Evolutionary conservation across 2,797 vertebrate species (phyloP), one percentile per base, ranked within the genome.

Genomic region (Trachops cirrhosus): DNA sequence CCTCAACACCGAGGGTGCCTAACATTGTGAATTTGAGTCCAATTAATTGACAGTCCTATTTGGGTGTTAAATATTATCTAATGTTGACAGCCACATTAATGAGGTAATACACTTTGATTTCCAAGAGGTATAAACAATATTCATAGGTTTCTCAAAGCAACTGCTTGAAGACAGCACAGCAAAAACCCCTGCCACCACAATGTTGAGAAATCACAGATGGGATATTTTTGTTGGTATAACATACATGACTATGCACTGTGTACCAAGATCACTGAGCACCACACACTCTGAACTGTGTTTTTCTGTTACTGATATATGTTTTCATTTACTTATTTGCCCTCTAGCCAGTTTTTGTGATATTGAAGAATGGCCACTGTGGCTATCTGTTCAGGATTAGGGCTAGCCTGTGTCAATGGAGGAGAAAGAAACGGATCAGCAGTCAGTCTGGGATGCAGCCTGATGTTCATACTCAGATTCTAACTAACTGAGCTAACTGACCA

Each of bases 121-220:
- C 59, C 39, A 93, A 95, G 41, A 75, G 32, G 12, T 48, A 24
- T 54, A 67, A 75, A 34, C 84, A 80, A 83, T 44, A 34, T 37
- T 79, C 12, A 24, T 4, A 77, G n/a, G 39, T 92, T 95, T 82
- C 50, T 77, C 16, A 92, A 92, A 85, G 50, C 34, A 88, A 94
- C 46, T 52, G 68, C 67, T 78, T 91, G 37, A 94, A 67, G 54
- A 89, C 8, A 73, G 16, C 59, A 46, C 10, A 70, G 77, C 39
- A 68, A 89, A 90, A 95, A 71, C 22, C 21, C 2, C 52, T 41
- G 21, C 7, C 9, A 62, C 52, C 18, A 32, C 46, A 68, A 18
- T 82, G 18, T 10, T 85, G 78, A 73, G 83, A 87, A 80, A 32
- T 48, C 19, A 62, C 18, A 85, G n/a, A 21, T 39, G 10, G 29